These are phyloP conservation scores for Megaptera novaeangliae DNA, from an alignment of 2,113 vertebrate genomes.

Conservation along the genomic window DNA sequence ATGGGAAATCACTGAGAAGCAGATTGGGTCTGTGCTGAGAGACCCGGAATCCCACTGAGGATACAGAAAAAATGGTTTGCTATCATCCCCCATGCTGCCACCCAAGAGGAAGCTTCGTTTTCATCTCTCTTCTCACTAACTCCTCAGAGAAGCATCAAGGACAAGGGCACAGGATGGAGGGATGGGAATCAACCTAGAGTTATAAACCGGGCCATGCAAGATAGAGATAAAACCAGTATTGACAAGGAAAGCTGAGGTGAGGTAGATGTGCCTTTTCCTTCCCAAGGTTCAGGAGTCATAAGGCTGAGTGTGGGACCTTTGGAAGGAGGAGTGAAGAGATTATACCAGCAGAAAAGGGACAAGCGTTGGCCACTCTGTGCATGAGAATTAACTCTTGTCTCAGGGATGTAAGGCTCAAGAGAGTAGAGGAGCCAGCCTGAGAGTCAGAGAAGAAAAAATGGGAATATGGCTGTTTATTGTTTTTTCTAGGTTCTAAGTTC, in stretches of 20 bases:
- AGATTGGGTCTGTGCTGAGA: neutral
- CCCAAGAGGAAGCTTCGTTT: neutral
- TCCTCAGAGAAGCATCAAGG: neutral
- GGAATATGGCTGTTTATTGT: neutral
- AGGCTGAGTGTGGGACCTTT: neutral
- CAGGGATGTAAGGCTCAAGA: neutral
- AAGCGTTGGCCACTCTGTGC: neutral
- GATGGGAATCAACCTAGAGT: neutral
- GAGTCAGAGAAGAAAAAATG: neutral
- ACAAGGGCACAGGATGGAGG: neutral
- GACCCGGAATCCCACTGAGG: neutral
- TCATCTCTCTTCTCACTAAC: neutral
- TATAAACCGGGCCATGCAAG: neutral
- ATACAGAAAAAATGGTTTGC: neutral
- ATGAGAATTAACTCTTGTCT: slow-evolving; percentile 5
- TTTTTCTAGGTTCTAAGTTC: neutral
- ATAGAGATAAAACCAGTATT: neutral
- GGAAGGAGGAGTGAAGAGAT: neutral
- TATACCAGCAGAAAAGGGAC: neutral
- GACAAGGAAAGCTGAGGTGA: neutral
- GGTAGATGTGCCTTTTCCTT: neutral
- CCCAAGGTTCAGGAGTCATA: neutral
- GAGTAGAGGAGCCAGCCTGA: neutral
- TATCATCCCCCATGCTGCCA: neutral
- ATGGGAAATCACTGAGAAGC: neutral